Evolutionary conservation across 1,140 invertebrate species (phyloP), one percentile per base, ranked within the genome.

Genomic region (Octopus sinensis): DNA sequence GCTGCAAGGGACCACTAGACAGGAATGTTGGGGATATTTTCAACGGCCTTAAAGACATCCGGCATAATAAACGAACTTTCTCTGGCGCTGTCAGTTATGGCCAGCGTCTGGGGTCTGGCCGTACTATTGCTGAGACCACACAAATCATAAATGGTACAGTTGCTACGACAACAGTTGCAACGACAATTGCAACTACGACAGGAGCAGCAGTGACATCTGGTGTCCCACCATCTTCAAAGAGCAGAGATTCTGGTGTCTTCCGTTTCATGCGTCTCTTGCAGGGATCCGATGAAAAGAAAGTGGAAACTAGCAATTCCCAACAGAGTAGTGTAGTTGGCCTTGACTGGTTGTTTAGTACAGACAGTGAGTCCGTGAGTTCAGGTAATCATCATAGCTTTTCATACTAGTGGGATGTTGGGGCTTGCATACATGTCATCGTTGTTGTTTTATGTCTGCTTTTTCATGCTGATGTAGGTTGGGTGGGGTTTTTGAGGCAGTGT

Each of bases 301-400:
- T 23, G 71, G 73, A 62, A 81, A 54, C 76, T 52, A 53, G 71
- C 5, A 82, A 83, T 6, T 87, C 87, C 1, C 84, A 87, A 73
- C 87, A 87, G 82, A 88, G 86, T 73, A 90, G 90, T 81, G 83
- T 88, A 54, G 81, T 88, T 9, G 90, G 88, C 17, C 84, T 90
- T 53, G 88, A 91, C 81, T 88, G 88, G 88, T 83, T 90, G 54
- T 91, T 90, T 83, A 86, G 86, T 84, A 85, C 87, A 68, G 88
- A 91, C 82, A 88, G 83, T 81, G 90, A 91, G 71, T 88, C 89
- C 9, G 30, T 85, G 10, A 86, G 85, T 68, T 90, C 89, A 82
- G 89, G 84, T 85, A 79, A 54, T 12, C 76, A 77, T 17, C 30
- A 43, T 43, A 43, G 30, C 30, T 43, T 43, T 43, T 43, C 30